Percentiles rank a stretch among this genome's conserved stretches.
These are phyloP conservation scores for Macropus fuliginosus DNA, from an alignment of 2,797 vertebrate genomes.

Conservation along the genomic window DNA sequence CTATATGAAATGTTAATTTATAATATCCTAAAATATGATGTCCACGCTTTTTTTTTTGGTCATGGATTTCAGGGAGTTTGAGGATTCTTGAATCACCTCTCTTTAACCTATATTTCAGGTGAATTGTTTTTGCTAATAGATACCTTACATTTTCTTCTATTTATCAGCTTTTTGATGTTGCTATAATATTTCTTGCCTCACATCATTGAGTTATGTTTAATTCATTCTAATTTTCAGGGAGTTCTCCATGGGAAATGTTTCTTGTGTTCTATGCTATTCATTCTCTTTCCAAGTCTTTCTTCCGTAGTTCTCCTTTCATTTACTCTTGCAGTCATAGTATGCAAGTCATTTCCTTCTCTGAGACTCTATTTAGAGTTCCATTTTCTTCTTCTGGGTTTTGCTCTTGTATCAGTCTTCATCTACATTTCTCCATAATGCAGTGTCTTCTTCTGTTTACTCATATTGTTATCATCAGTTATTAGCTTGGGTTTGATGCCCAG, in stretches of 20 bases:
- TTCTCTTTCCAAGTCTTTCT: background rate
- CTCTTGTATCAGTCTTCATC: background rate
- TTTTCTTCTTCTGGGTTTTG: background rate
- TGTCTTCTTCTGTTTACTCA: background rate
- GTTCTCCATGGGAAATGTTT: background rate
- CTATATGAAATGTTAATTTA: background rate
- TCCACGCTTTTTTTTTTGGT: background rate
- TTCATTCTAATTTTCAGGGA: background rate
- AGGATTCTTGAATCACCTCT: background rate
- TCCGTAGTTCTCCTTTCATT: background rate
- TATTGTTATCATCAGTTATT: background rate
- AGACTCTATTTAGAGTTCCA: background rate
- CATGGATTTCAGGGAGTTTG: background rate
- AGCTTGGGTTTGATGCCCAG: background rate
- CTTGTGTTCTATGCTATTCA: background rate
- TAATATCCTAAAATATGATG: background rate
- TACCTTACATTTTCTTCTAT: background rate
- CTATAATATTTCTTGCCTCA: background rate
- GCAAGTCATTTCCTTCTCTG: background rate
- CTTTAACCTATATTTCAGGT: background rate
- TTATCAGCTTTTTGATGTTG: background rate
- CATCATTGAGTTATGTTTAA: background rate
- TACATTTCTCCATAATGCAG: background rate
- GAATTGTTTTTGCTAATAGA: background rate
- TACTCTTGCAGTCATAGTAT: background rate